Base-by-base conservation (phyloP, 2,113 vertebrate species). In the Etheostoma cragini region DNA sequence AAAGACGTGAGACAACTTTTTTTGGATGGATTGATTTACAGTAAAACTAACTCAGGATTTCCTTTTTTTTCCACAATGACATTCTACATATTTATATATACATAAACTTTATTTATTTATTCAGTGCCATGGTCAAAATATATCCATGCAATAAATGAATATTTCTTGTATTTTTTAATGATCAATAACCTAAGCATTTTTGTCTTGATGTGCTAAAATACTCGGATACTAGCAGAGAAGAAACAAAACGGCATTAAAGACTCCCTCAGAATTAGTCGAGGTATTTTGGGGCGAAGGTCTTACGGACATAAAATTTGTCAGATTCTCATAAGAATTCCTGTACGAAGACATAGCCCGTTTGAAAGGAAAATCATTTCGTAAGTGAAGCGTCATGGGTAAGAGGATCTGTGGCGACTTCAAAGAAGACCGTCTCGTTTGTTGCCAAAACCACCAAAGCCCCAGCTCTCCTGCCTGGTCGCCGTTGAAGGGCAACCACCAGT, bases 361-460 rank as follows among this genome's bases (percentile, higher is more conserved):
- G 47, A 87, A 82, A 77, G 64, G 69, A 77, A 91, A 84, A 84
- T 72, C 53, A 61, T 80, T 76, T 80, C 53, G 22, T 64, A 62
- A 85, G 73, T 74, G 75, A 70, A 63, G 78, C 53, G 45, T 72
- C 24, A 52, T 75, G 82, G 68, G 91, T 87, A 88, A 85, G 81
- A 76, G 68, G 87, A 91, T 89, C 87, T 78, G 74, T 30, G 77
- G 69, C 10, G 7, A 81, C 87, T 90, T 91, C 86, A 89, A 87
- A 88, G 86, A n/a, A 70, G 80, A 73, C 74, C 50, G 65, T 76
- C 58, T 81, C 56, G 33, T 77, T 88, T 90, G 84, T 93, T 90
- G 80, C 92, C 88, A 90, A 91, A 91, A 84, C 80, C 87, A 70
- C 81, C n/a, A 64, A 80, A 83, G 70, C 81, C 58, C 70, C 46